Conservation (phyloP, 2,888 invertebrate species). For the Stramonita haemastoma region DNA sequence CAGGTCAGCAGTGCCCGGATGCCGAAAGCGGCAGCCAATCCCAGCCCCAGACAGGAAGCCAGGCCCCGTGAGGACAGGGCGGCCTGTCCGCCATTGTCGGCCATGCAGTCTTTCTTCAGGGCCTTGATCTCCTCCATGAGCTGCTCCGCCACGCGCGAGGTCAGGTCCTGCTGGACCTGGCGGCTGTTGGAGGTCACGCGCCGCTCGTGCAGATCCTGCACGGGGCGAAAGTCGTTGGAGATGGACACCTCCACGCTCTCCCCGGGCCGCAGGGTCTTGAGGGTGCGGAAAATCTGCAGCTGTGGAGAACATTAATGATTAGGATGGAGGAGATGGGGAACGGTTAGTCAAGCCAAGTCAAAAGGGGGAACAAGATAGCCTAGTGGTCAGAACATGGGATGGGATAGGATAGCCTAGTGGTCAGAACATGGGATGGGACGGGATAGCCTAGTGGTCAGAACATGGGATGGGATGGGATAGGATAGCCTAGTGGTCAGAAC, state of each 20-base stretch:
- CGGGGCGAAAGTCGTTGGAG: conserved; percentile 45
- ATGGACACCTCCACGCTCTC: conserved; percentile 28
- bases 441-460: too few species aligned
- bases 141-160: background rate
- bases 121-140: background rate
- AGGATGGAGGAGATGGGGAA: too few species aligned
- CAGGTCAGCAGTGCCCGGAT: too few species aligned
- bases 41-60: too few species aligned
- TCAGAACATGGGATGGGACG: too few species aligned
- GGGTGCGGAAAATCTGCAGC: conserved; percentile 23
- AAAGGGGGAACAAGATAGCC: background rate
- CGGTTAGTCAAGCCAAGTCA: too few species aligned
- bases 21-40: background rate
- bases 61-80: background rate
- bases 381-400: too few species aligned
- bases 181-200: conserved; percentile 39
- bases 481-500: too few species aligned
- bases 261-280: conserved; percentile 6
- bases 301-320: too few species aligned
- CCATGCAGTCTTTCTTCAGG: background rate
- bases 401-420: too few species aligned
- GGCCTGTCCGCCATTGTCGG: background rate
- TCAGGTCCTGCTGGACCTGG: background rate
- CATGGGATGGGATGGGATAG: too few species aligned
- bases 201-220: conserved; percentile 35